Percentiles rank a stretch among this genome's conserved stretches.
Evolutionary conservation across 1,140 invertebrate genomes (phyloP).

Genomic region (Ceratitis capitata): DNA sequence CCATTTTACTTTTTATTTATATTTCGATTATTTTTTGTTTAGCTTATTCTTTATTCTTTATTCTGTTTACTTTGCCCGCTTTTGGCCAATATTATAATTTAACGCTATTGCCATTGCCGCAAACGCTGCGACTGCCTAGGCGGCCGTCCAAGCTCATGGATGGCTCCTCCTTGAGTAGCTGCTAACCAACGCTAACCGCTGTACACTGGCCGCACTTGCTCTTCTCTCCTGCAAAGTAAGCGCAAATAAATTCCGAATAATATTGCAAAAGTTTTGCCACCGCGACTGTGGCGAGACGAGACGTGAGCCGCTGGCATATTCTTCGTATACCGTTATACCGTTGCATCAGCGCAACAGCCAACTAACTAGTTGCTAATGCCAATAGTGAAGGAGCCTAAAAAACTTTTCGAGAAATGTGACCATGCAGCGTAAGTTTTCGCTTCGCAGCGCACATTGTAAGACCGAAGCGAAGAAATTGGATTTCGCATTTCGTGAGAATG

Average conservation of each 20-base stretch:
- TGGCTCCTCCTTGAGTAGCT: neutral
- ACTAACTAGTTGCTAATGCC: neutral
- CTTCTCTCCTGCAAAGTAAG: neutral
- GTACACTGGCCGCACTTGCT: neutral
- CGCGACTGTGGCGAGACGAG: neutral
- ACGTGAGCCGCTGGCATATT: neutral
- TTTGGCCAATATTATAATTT: slow-evolving; percentile 21
- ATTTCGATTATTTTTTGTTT: neutral
- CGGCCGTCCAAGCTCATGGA: neutral
- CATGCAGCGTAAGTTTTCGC: slow-evolving; percentile 28
- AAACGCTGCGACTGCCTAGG: neutral
- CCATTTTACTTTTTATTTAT: neutral
- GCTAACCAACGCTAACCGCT: slow-evolving; percentile 1
- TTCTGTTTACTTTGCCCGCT: slow-evolving; percentile 4
- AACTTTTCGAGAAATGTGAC: neutral
- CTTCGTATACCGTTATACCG: too few relatives aligned
- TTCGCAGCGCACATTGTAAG: slow-evolving; percentile 6
- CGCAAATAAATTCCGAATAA: slow-evolving; percentile 32
- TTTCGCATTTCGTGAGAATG: slow-evolving; percentile 6
- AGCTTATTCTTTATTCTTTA: neutral
- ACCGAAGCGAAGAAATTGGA: slow-evolving; percentile 21
- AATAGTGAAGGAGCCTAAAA: neutral
- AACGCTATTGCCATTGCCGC: neutral
- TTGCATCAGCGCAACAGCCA: neutral
- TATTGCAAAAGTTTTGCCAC: slow-evolving; percentile 38